Conservation (phyloP, 1,140 invertebrate genomes). For the Colletes latitarsis region DNA sequence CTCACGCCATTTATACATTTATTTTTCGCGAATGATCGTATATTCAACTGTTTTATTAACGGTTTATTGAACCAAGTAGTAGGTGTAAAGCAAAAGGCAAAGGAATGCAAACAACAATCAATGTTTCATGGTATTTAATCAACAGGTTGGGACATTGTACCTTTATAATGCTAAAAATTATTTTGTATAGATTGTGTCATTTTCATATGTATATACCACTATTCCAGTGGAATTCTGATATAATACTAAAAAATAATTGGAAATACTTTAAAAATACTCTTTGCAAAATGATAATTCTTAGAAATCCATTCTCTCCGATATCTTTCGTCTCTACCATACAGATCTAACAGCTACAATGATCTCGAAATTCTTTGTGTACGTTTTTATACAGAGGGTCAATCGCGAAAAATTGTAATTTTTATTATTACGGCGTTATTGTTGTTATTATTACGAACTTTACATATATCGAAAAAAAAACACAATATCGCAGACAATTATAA, state of each 20-base stretch:
- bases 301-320: conserved; percentile 49
- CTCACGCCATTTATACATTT: background rate
- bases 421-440: conserved; percentile 59
- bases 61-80: background rate
- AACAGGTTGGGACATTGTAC: conserved; percentile 70
- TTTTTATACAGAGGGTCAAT: conserved; percentile 72
- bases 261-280: conserved; percentile 81
- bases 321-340: conserved; percentile 54
- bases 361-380: conserved; percentile 54
- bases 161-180: conserved; percentile 70
- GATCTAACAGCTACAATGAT: conserved; percentile 61
- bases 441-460: conserved; percentile 60
- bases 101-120: conserved; percentile 11
- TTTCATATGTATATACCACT: conserved; percentile 62
- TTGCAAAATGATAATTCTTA: conserved; percentile 74
- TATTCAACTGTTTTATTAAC: background rate
- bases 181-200: conserved; percentile 66
- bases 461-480: conserved; percentile 66
- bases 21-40: background rate
- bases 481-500: conserved; percentile 14
- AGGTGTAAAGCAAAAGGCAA: background rate
- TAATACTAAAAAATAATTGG: conserved; percentile 80
- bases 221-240: conserved; percentile 60
- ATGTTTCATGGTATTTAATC: conserved; percentile 76
- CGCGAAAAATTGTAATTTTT: conserved; percentile 67